Evolutionary conservation across 2,113 vertebrate species (phyloP).

Genomic region (Ictidomys tridecemlineatus): DNA sequence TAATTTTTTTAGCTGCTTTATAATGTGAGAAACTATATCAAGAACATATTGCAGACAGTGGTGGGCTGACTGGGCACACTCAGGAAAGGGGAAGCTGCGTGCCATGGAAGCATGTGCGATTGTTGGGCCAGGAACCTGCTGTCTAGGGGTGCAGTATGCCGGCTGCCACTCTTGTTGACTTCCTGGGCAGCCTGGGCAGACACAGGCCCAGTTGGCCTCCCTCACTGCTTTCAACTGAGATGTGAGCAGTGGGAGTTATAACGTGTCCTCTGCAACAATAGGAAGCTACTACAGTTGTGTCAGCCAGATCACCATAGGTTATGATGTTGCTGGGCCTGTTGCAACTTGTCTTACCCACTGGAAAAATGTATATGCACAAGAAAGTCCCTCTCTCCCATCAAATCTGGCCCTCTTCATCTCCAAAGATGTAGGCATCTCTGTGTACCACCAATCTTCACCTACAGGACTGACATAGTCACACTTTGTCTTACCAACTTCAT

Average conservation of each 20-base stretch:
- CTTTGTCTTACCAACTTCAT: constrained; percentile 93
- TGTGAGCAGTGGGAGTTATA: constrained; percentile 89
- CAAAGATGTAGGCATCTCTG: constrained; percentile 86
- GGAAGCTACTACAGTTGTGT: constrained; percentile 91
- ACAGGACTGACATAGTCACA: constrained; percentile 87
- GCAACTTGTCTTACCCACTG: constrained; percentile 91
- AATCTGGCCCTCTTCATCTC: constrained; percentile 83
- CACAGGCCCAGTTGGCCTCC: no score
- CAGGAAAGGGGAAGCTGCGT: no score
- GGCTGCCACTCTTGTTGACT: no score
- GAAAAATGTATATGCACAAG: constrained; percentile 88
- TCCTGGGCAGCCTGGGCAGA: no score
- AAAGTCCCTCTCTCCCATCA: constrained; percentile 81
- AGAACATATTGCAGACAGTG: neutral
- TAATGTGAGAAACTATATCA: neutral
- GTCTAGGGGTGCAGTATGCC: no score
- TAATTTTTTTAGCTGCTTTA: neutral
- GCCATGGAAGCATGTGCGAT: no score
- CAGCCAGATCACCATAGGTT: constrained; percentile 92
- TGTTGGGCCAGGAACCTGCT: no score
- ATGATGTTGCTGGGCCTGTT: constrained; percentile 89
- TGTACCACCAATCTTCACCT: constrained; percentile 83
- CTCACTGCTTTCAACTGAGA: constrained; percentile 83
- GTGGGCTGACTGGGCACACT: no score
- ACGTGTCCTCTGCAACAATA: constrained; percentile 88